Evolutionary conservation across 2,888 invertebrate species (phyloP), one percentile per base, ranked within the genome.

Genomic region (Dioctria rufipes): DNA sequence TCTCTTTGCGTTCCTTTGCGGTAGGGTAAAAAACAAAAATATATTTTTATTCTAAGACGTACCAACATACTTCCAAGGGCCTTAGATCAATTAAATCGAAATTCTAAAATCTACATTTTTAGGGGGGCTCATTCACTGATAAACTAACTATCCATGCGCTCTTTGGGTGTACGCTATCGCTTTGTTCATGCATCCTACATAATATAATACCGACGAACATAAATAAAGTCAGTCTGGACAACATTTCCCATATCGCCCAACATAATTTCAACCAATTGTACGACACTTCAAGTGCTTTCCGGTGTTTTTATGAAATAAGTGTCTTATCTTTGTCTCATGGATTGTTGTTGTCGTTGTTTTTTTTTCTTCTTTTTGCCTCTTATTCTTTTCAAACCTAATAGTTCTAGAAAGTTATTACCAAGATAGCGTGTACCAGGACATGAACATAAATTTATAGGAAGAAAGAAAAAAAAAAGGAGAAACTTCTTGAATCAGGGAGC

Each of bases 261-360:
- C 25, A 25, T 25, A 25, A 25, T 25, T 25, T 25, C 25, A 25
- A 25, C 25, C 51, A 51, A 51, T 51, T 51, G 61, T 11, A 61
- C 39, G 61, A 61, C 61, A 61, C 37, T 61, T 61, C 37, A 61
- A 61, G 61, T 61, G 61, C 61, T 61, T 61, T 61, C 61, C 39
- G 39, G 61, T 61, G 61, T 61, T 61, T 61, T 61, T 39, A 13
- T 61, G 25, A 11, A 61, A 61, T 61, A 25, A 61, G 11, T 61
- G 61, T 61, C 61, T 61, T 61, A 61, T 61, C 61, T 61, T 25
- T 25, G 61, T 61, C 61, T 61, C 25, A 11, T 13, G 61, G 61
- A 61, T 58, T 58, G 46, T 2, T 46, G 25, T 1, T 25, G 25
- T 25, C 2, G 25, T 25, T 2, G 25, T 25, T 25, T 0, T 46